Conservation (phyloP, 2,888 invertebrate species). For the Drosophila gaucha region DNA sequence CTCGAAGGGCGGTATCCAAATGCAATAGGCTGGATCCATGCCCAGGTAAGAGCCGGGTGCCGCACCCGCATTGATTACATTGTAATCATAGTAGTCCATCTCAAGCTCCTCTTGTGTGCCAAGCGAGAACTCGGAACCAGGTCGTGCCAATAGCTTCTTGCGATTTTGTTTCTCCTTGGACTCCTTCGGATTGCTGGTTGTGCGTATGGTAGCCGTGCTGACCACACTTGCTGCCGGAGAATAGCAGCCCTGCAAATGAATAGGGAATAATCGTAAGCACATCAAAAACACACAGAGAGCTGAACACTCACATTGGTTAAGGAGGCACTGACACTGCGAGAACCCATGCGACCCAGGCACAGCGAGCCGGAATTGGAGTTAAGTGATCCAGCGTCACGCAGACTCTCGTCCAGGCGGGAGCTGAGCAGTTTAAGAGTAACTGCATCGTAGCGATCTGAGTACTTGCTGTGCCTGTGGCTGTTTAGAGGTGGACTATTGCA, state of each 20-base stretch:
- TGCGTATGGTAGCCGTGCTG: conserved; percentile 88
- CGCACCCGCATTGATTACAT: conserved; percentile 92
- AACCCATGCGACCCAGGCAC: conserved; percentile 69
- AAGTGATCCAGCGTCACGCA: conserved; percentile 77
- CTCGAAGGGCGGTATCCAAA: conserved; percentile 94
- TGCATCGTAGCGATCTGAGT: conserved; percentile 82
- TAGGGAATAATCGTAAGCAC: background rate
- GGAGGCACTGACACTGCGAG: conserved; percentile 77
- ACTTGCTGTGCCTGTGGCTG: conserved; percentile 78
- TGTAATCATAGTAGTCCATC: conserved; percentile 95
- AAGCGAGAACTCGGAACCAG: conserved; percentile 92
- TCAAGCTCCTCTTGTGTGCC: conserved; percentile 91
- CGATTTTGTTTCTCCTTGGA: conserved; percentile 92
- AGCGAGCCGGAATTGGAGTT: conserved; percentile 75
- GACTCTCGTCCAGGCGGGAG: conserved; percentile 74
- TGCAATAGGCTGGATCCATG: conserved; percentile 94
- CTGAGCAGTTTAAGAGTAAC: conserved; percentile 78
- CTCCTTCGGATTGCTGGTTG: conserved; percentile 89
- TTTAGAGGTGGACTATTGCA: conserved; percentile 82
- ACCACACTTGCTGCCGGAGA: conserved; percentile 89
- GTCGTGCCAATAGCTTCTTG: conserved; percentile 88
- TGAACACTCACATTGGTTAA: conserved; percentile 81
- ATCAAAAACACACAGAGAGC: background rate
- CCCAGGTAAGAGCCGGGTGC: conserved; percentile 94
- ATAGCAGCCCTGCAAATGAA: conserved; percentile 87